Percentiles rank a stretch among this genome's conserved stretches.
Evolutionary conservation across 1,140 invertebrate genomes (phyloP).

Genomic region (Pararge aegeria): DNA sequence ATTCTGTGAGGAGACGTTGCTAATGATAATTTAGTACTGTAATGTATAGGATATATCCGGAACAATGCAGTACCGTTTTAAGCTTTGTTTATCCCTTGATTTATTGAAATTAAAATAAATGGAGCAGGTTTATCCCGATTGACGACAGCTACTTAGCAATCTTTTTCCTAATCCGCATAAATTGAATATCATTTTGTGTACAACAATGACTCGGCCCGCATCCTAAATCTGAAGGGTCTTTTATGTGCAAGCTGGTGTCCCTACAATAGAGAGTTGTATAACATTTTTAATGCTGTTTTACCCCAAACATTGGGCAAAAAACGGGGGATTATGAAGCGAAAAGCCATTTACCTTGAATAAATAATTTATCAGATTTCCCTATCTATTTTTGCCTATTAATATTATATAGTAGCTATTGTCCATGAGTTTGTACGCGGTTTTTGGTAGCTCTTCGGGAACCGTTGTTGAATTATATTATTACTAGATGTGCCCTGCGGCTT

Average conservation of each 20-base stretch:
- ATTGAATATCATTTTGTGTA: conserved; percentile 33
- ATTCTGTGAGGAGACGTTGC: no score
- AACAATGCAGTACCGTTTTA: not conserved
- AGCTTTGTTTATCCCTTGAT: not conserved
- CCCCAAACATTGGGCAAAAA: conserved; percentile 46
- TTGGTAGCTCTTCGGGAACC: no score
- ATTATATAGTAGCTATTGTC: no score
- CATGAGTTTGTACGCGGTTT: no score
- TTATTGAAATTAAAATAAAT: conserved; percentile 1
- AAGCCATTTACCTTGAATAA: conserved; percentile 57
- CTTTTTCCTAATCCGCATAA: conserved; percentile 19
- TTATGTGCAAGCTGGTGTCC: conserved; percentile 49
- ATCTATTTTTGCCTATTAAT: not conserved
- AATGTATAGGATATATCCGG: not conserved
- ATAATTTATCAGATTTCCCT: not conserved
- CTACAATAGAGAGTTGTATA: conserved; percentile 59
- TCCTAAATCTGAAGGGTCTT: conserved; percentile 50
- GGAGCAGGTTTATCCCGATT: not conserved
- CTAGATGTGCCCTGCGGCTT: no score
- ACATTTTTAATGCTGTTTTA: conserved; percentile 57
- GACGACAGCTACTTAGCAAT: not conserved
- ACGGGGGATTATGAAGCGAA: conserved; percentile 42
- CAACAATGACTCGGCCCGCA: conserved; percentile 60
- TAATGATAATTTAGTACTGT: no score
- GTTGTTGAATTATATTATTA: no score